Evolutionary conservation across 1,140 invertebrate genomes (phyloP).

Genomic region (Atta texana): DNA sequence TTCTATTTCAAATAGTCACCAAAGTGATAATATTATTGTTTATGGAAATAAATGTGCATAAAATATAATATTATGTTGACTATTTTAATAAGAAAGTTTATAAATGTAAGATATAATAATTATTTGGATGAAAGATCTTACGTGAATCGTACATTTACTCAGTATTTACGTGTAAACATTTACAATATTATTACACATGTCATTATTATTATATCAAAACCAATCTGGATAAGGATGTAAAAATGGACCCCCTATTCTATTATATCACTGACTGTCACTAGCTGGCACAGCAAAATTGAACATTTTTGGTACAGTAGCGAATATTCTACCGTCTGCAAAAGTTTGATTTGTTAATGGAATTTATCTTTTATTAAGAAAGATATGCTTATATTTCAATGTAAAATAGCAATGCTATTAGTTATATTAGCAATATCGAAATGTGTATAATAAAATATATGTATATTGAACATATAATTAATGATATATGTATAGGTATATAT

Average conservation of each 20-base stretch:
- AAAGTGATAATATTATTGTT: no score
- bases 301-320: not conserved
- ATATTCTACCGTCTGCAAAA: slow-evolving; percentile 24
- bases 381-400: not conserved
- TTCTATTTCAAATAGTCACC: no score
- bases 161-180: not conserved
- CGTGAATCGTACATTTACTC: not conserved
- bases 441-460: not conserved
- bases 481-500: not conserved
- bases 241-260: not conserved
- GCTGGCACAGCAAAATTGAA: not conserved
- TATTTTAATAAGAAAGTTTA: no score
- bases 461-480: no score
- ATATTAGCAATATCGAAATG: not conserved
- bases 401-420: not conserved
- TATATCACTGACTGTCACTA: not conserved
- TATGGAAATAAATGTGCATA: no score
- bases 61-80: no score
- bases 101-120: no score
- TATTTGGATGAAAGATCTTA: no score
- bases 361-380: not conserved
- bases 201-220: not conserved
- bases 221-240: slow-evolving; percentile 42
- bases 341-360: not conserved
- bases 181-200: not conserved